Conservation (phyloP, 2,888 invertebrate genomes). For the Luperina testacea region DNA sequence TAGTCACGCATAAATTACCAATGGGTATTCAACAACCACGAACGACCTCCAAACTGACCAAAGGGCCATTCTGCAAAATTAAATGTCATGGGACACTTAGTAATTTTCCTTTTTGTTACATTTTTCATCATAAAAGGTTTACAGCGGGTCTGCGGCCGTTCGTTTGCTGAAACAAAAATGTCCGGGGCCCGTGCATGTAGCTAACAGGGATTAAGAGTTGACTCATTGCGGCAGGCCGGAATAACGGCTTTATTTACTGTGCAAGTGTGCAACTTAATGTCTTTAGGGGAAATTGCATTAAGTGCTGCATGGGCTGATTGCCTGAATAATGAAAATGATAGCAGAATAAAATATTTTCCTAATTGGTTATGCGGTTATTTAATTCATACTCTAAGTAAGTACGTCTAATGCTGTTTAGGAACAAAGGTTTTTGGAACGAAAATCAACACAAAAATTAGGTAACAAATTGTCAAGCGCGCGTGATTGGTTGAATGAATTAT, state of each 20-base stretch:
- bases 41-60: slow-evolving; percentile 30
- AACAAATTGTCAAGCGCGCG: background rate
- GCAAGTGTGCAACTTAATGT: slow-evolving; percentile 50
- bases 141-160: slow-evolving; percentile 58
- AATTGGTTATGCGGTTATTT: background rate
- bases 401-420: background rate
- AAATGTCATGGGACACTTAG: slow-evolving; percentile 56
- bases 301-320: slow-evolving; percentile 10
- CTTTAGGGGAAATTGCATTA: slow-evolving; percentile 34
- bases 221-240: slow-evolving; percentile 65
- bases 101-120: slow-evolving; percentile 59
- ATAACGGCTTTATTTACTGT: slow-evolving; percentile 62
- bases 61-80: slow-evolving; percentile 34
- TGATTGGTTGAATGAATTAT: background rate
- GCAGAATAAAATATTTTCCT: background rate
- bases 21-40: slow-evolving; percentile 38
- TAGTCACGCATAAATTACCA: slow-evolving; percentile 35
- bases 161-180: slow-evolving; percentile 68
- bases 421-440: background rate
- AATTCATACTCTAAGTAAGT: background rate
- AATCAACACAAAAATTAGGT: background rate
- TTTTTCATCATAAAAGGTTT: slow-evolving; percentile 68
- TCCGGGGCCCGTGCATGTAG: slow-evolving; percentile 58
- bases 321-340: background rate
- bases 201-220: slow-evolving; percentile 70